Evolutionary conservation across 1,140 invertebrate species (phyloP).

Genomic region (Drosophila sturtevanti): DNA sequence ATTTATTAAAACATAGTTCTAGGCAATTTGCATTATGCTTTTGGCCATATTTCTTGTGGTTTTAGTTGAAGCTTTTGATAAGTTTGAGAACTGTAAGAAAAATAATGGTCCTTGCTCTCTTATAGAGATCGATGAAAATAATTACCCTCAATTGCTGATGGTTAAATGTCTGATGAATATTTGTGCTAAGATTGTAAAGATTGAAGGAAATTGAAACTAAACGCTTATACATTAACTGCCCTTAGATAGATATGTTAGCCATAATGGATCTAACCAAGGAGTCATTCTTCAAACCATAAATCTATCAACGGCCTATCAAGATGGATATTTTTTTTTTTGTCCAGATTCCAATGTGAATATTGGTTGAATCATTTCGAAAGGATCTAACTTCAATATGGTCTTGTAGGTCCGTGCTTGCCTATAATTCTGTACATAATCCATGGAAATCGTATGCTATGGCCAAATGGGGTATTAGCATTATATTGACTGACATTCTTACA

Average conservation of each 20-base stretch:
- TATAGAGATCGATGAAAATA: not conserved
- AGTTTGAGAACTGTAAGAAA: not conserved
- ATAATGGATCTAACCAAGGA: not conserved
- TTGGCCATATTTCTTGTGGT: not conserved
- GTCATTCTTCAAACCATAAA: not conserved
- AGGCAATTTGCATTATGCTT: not conserved
- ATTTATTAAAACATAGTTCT: too few relatives aligned
- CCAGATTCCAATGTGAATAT: not conserved
- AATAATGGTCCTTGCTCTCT: not conserved
- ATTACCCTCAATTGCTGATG: not conserved
- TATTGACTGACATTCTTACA: not conserved
- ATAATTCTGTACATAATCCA: not conserved
- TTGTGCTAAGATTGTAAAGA: not conserved
- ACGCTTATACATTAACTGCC: not conserved
- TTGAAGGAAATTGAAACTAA: not conserved
- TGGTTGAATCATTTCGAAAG: slow-evolving; percentile 9
- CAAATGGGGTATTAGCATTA: not conserved
- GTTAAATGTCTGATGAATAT: slow-evolving; percentile 18
- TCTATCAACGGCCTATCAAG: slow-evolving; percentile 10
- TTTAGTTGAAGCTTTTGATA: not conserved
- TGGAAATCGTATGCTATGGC: not conserved
- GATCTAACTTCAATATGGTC: slow-evolving; percentile 9
- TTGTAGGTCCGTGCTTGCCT: not conserved
- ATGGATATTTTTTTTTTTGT: slow-evolving; percentile 15
- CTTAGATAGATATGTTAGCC: too few relatives aligned